Evolutionary conservation across 1,140 invertebrate species (phyloP), one percentile per base, ranked within the genome.

Genomic region (Trichomalopsis sarcophagae): DNA sequence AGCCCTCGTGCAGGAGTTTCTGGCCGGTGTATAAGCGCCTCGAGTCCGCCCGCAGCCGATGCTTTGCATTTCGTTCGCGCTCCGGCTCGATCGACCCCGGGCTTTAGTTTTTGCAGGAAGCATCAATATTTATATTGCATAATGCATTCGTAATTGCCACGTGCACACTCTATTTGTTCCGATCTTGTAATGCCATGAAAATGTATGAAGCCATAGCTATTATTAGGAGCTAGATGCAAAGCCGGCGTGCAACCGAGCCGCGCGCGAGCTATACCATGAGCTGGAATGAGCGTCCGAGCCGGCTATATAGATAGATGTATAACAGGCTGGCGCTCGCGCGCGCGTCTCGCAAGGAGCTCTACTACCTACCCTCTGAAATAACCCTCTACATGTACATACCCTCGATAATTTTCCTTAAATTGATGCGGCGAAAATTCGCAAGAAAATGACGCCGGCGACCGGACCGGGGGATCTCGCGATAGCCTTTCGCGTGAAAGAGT

Each of bases 91-190:
- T 86, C 88, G 89, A 76, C 75, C 84, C 87, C 89, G 84, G 85
- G 88, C 87, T 91, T 89, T 91, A 89, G 90, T 92, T 92, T 93
- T 92, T 92, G 90, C 90, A 92, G 90, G 89, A 93, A 92, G 90
- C 92, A 93, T 93, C 92, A 93, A 93, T 93, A 93, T 93, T 93
- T 93, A 93, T 93, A 92, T 91, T 91, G 91, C 91, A 93, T 93
- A 93, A 93, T 93, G 90, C 91, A 92, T 92, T 90, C 89, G 90
- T 92, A 91, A 92, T 92, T 93, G 90, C 90, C 91, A 89, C 90
- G 89, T 92, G 91, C 91, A 91, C 91, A 91, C 90, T 92, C 91
- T 93, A 93, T 93, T 93, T 93, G 91, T 92, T 93, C 91, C 90
- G 91, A 92, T 93, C 91, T 92, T 93, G 92, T 93, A 92, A 92